Base-by-base conservation (phyloP, 2,113 vertebrate species). In the Rhynchomys soricoides region DNA sequence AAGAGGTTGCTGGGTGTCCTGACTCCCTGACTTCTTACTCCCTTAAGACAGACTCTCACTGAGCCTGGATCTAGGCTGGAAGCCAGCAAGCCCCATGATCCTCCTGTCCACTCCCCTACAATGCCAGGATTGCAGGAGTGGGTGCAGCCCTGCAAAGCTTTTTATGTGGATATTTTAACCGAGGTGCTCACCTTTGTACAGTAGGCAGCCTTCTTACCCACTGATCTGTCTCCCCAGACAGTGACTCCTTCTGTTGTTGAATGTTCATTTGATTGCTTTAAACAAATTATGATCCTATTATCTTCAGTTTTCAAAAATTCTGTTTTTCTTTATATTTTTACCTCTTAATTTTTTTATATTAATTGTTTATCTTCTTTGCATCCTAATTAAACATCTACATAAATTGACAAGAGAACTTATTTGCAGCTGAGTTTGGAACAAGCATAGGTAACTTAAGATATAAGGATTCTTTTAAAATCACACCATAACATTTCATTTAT, bases 401-500 rank as follows among this genome's bases (percentile, higher is more conserved):
- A 79, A 43, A 86, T 92, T 89, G 93, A 75, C 50, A 88, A 82
- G 81, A 92, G 22, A 50, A 9, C 48, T 50, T 75, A 59, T 77
- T 94, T 75, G 73, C 64, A 93, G 77, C 59, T 37, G 71, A 77
- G 62, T n/a, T 94, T 52, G 62, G 45, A 43, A 57, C 96, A 77
- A 95, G 73, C 37, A 43, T 29, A 70, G 50, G 34, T 59, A 85
- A 59, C 9, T 40, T 75, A 19, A 19, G 78, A 37, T 64, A 3
- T 24, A 92, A 31, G 50, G 45, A 6, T 1, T 50, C 22, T 16
- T 43, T 78, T 75, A 74, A 57, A 40, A 50, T 62, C 71, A 40
- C 77, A 57, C 34, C 0, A 1, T 87, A 59, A 89, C 74, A 68
- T 78, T 70, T 70, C 11, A 86, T 66, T 85, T 64, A 45, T 85